Evolutionary conservation across 1,140 invertebrate genomes (phyloP), one percentile per base, ranked within the genome.

Genomic region (Drosophila santomea): DNA sequence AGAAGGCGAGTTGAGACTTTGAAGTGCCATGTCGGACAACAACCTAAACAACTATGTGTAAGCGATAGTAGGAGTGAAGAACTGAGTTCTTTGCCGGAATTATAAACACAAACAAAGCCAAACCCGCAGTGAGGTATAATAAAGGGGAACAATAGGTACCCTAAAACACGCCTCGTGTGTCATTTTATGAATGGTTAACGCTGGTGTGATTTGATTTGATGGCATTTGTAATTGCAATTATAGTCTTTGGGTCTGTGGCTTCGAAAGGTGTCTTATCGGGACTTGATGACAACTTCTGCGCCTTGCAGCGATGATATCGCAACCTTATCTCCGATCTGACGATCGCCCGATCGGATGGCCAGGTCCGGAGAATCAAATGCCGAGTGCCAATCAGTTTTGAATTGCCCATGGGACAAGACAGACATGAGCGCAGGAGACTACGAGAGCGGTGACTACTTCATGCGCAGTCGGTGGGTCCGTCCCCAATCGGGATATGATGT

Each of bases 361-460:
- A 51, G 28, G 45, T 47, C 32, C 38, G 20, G n/a, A 36, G 25
- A 10, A 48, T 43, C 64, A 38, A 23, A 20, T 15, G 54, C 8
- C 23, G 41, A 63, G 39, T 50, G 32, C 45, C 36, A 63, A 28
- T 88, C 64, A 88, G 83, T 88, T 88, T 25, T 48, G 55, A 58
- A 56, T 63, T 43, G 63, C 66, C 60, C 43, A 59, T 59, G 48
- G 15, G 20, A 36, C 48, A 4, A 39, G 23, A 54, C 23, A 69
- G 79, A 78, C 69, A 88, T 89, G 84, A 89, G 73, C 63, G 80
- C 76, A 36, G 84, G 80, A 38, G 76, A 89, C 60, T 83, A 78
- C 47, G 80, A 83, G 14, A 77, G 64, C 23, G 50, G 76, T 56
- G 73, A 78, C 44, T 78, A 80, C 32, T 71, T 50, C 55, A 52